Conservation (phyloP, 2,113 vertebrate genomes). For the Pluvialis apricaria region DNA sequence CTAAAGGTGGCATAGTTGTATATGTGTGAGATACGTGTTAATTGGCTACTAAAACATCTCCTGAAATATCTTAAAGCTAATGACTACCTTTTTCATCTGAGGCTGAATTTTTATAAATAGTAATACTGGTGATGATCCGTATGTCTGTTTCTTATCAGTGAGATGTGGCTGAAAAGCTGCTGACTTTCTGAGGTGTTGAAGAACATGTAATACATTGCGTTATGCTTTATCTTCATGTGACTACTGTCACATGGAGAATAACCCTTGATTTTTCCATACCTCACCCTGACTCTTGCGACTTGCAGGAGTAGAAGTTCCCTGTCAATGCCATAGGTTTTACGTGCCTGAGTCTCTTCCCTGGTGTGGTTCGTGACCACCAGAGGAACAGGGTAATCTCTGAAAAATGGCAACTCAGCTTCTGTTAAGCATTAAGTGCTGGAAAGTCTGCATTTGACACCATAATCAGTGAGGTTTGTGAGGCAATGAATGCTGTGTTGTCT, state of each 20-base stretch:
- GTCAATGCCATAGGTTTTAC: not conserved
- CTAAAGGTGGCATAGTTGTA: not conserved
- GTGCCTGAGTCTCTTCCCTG: not conserved
- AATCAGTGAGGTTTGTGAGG: not conserved
- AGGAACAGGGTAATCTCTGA: not conserved
- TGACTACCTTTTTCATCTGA: not conserved
- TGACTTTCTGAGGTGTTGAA: not conserved
- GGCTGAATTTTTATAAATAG: not conserved
- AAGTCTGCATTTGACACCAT: not conserved
- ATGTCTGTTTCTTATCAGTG: not conserved
- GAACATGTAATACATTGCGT: not conserved
- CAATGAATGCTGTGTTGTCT: not conserved
- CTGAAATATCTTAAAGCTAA: not conserved
- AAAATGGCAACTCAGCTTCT: not conserved
- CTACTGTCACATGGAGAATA: not conserved
- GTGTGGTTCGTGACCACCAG: not conserved
- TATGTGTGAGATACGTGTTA: not conserved
- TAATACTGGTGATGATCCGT: not conserved
- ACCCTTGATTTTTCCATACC: not conserved
- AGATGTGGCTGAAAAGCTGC: not conserved
- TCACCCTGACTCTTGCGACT: not conserved
- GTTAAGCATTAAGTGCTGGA: not conserved
- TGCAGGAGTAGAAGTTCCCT: not conserved
- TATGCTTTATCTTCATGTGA: not conserved
- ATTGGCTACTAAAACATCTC: not conserved